phyloP scores from a whole-genome alignment of 2,888 invertebrate genomes.

The Phengaris alcon region DNA sequence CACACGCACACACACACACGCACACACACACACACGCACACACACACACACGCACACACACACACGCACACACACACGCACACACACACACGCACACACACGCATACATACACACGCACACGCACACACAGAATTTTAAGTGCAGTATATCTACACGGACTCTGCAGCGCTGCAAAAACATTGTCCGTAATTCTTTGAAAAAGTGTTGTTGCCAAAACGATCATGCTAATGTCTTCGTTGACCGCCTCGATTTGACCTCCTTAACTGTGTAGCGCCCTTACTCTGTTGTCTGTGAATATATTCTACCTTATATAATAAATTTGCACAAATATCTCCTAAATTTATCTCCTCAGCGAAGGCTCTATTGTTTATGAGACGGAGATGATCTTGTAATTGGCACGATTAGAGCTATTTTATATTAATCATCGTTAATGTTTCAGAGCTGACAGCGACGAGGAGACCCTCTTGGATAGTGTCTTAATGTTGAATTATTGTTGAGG shows the following conservation, averaged over 20 bases:
- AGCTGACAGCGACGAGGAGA: conserved; percentile 8
- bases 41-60: too few relatives aligned
- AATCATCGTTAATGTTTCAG: conserved; percentile 26
- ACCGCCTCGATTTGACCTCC: conserved; percentile 15
- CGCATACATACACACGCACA: too few relatives aligned
- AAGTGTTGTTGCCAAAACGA: conserved; percentile 18
- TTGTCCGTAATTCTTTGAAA: not conserved
- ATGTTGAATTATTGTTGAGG: conserved; percentile 3
- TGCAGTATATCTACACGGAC: not conserved
- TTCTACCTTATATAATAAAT: not conserved
- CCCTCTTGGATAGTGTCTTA: not conserved
- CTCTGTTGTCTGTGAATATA: conserved; percentile 2
- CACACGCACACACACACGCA: too few relatives aligned
- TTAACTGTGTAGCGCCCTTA: conserved; percentile 8
- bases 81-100: too few relatives aligned
- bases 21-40: too few relatives aligned
- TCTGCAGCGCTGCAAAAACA: not conserved
- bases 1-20: too few relatives aligned
- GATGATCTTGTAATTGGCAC: conserved; percentile 8
- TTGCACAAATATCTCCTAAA: not conserved
- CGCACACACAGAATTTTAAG: too few relatives aligned
- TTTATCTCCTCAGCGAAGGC: not conserved
- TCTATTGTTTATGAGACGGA: not conserved
- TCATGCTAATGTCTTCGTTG: conserved; percentile 16
- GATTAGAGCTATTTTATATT: conserved; percentile 10